A percentile compares a stretch with the other conserved stretches of the same genome.
These are phyloP conservation scores for Dromas ardeola DNA, from an alignment of 2,113 vertebrate species.

Conservation along the genomic window DNA sequence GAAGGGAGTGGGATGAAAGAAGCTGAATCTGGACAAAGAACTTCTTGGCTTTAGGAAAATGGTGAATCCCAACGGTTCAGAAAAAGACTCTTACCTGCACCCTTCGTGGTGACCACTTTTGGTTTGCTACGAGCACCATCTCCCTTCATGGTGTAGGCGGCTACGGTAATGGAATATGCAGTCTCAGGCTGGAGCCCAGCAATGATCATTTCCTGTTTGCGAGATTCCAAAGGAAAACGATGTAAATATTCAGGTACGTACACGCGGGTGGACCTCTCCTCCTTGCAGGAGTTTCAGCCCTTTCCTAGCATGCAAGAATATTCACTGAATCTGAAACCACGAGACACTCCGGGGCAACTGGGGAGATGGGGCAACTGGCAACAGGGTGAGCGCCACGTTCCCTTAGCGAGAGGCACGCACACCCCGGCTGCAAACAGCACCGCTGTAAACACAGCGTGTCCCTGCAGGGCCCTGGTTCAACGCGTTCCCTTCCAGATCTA, in stretches of 20 bases:
- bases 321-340: background rate
- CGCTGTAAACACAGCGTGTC: background rate
- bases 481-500: background rate
- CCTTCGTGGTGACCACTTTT: constrained; percentile 91
- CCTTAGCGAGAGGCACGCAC: background rate
- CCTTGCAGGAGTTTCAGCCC: background rate
- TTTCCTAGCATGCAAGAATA: constrained; percentile 30
- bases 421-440: background rate
- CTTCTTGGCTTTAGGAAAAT: background rate
- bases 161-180: constrained; percentile 94
- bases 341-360: background rate
- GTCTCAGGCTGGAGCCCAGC: constrained; percentile 93
- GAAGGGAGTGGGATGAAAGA: background rate
- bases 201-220: constrained; percentile 92
- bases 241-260: background rate
- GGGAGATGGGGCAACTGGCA: background rate
- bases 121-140: constrained; percentile 97
- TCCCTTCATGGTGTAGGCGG: constrained; percentile 98
- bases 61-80: background rate
- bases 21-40: background rate
- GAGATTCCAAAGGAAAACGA: background rate
- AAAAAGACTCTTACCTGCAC: constrained; percentile 82
- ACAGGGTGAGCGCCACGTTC: background rate
- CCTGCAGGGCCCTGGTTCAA: background rate
- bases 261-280: background rate